Evolutionary conservation across 2,888 invertebrate genomes (phyloP).

Genomic region (Parnassius mnemosyne): DNA sequence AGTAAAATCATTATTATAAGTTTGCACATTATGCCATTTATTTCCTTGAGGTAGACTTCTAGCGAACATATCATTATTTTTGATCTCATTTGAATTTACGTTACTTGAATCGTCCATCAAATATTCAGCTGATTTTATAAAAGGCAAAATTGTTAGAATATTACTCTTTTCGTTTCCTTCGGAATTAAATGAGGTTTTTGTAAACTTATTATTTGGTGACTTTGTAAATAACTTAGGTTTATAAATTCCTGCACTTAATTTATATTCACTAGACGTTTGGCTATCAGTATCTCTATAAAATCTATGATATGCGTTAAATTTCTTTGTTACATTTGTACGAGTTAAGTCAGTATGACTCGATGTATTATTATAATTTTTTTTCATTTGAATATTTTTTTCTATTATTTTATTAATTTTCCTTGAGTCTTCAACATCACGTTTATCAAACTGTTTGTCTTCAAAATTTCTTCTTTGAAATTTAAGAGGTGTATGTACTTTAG

Average conservation of each 20-base stretch:
- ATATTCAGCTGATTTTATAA: conserved; percentile 61
- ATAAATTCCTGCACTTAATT: conserved; percentile 30
- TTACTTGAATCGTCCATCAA: conserved; percentile 37
- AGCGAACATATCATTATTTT: conserved; percentile 44
- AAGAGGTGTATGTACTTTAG: conserved; percentile 48
- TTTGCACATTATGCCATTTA: conserved; percentile 69
- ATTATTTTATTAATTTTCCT: conserved; percentile 3
- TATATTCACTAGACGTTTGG: conserved; percentile 34
- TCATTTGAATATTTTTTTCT: neutral
- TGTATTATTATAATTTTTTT: neutral
- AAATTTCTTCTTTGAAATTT: conserved; percentile 52
- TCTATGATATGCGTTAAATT: conserved; percentile 33
- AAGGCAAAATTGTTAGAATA: conserved; percentile 53
- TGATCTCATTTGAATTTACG: conserved; percentile 33
- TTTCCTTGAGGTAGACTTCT: conserved; percentile 53
- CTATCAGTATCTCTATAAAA: conserved; percentile 47
- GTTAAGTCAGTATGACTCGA: neutral
- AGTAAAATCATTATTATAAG: conserved; percentile 59
- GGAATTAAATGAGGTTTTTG: conserved; percentile 33
- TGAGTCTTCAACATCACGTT: conserved; percentile 41
- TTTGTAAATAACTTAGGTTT: conserved; percentile 36
- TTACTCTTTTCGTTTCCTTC: conserved; percentile 41
- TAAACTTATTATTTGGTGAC: conserved; percentile 31
- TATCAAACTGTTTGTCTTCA: conserved; percentile 45
- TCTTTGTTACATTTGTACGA: conserved; percentile 34